Percentiles rank a stretch among this genome's conserved stretches.
Evolutionary conservation across 1,140 invertebrate genomes (phyloP).

Genomic region (Sinonovacula constricta): DNA sequence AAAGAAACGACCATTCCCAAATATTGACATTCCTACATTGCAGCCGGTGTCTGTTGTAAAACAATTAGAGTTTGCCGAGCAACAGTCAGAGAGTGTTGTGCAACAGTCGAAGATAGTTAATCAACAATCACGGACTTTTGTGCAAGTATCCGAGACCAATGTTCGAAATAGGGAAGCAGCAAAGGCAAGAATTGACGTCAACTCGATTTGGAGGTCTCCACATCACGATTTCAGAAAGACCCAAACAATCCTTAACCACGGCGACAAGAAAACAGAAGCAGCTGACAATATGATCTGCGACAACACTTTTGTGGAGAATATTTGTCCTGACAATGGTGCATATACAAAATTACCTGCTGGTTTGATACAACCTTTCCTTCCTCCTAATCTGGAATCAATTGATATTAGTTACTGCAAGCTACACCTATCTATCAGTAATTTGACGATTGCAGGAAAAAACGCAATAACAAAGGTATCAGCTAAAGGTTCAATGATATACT

Average conservation of each 20-base stretch:
- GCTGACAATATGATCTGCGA: not conserved
- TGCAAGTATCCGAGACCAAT: not conserved
- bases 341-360: no score
- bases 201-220: not conserved
- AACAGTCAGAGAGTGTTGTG: not conserved
- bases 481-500: slow-evolving; percentile 18
- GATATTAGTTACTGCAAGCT: slow-evolving; percentile 33
- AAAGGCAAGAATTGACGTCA: not conserved
- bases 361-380: not conserved
- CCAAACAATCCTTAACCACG: not conserved
- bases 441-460: slow-evolving; percentile 15
- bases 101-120: not conserved
- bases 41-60: no score
- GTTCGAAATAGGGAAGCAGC: not conserved
- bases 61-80: no score
- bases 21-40: no score
- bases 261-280: not conserved
- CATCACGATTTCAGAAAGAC: not conserved
- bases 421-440: not conserved
- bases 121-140: not conserved
- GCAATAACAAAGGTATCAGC: slow-evolving; percentile 10
- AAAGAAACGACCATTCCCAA: no score
- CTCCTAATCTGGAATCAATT: slow-evolving; percentile 13
- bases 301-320: not conserved
- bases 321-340: not conserved